These are phyloP conservation scores for Micoletzkya japonica DNA, from an alignment of 2,888 invertebrate genomes.

Conservation along the genomic window DNA sequence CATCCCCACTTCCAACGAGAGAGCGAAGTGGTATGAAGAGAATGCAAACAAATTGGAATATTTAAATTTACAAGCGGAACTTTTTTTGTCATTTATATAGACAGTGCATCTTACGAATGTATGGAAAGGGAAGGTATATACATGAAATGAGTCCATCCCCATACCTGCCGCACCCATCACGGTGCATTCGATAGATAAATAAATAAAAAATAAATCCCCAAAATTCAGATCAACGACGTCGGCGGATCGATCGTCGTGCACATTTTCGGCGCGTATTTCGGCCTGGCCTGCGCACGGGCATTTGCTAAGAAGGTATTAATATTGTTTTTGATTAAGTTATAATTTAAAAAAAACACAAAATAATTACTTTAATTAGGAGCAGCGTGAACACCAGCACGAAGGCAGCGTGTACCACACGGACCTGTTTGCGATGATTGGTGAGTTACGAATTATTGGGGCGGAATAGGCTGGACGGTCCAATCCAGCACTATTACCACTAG, in stretches of 20 bases:
- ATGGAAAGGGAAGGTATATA: too few species aligned
- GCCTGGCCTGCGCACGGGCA: slow-evolving; percentile 81
- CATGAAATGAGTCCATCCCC: not conserved
- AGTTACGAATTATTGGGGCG: too few species aligned
- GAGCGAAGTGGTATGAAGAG: too few species aligned
- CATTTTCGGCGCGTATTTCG: slow-evolving; percentile 93
- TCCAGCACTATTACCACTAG: too few species aligned
- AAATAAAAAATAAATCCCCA: not conserved
- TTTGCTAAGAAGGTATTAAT: slow-evolving; percentile 66
- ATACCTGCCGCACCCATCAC: not conserved
- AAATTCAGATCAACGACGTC: slow-evolving; percentile 80
- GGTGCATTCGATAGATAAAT: too few species aligned
- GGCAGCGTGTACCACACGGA: slow-evolving; percentile 83
- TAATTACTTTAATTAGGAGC: slow-evolving; percentile 23
- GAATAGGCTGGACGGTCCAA: too few species aligned
- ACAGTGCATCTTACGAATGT: too few species aligned
- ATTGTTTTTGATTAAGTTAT: not conserved
- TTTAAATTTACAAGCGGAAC: too few species aligned
- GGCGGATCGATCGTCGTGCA: slow-evolving; percentile 94
- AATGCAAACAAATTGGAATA: too few species aligned
- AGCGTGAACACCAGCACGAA: slow-evolving; percentile 67
- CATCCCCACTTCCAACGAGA: too few species aligned
- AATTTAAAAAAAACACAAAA: not conserved
- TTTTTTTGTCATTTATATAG: too few species aligned
- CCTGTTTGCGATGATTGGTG: slow-evolving; percentile 91